Evolutionary conservation across 2,888 invertebrate genomes (phyloP).

Genomic region (Melipona beecheii): DNA sequence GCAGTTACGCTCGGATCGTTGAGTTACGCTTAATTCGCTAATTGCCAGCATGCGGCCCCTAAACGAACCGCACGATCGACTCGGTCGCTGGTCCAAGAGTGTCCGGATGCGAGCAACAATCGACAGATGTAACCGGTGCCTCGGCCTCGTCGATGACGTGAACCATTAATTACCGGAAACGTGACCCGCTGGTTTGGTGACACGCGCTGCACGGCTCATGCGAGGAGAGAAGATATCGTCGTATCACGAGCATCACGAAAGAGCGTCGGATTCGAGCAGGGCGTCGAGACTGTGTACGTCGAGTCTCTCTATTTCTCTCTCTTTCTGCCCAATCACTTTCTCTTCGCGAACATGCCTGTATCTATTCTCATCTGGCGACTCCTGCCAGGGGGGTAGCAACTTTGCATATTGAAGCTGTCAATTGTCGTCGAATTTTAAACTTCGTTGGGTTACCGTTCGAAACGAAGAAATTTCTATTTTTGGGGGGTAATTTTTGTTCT

Average conservation of each 20-base stretch:
- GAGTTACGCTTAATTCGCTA: conserved; percentile 1
- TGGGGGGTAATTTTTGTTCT: too few species aligned
- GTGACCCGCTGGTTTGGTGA: conserved; percentile 74
- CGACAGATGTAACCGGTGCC: conserved; percentile 77
- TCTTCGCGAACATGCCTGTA: conserved; percentile 65
- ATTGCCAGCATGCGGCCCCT: background rate
- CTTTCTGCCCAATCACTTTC: conserved; percentile 78
- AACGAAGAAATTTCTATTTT: too few species aligned
- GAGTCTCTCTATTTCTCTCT: conserved; percentile 45
- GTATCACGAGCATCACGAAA: conserved; percentile 79
- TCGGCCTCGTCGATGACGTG: conserved; percentile 76
- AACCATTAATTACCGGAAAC: conserved; percentile 82
- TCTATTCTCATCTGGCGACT: background rate
- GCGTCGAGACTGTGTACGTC: conserved; percentile 24
- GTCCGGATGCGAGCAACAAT: conserved; percentile 71
- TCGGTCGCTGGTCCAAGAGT: conserved; percentile 19
- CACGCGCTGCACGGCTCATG: conserved; percentile 62
- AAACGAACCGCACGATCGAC: conserved; percentile 22
- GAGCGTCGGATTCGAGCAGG: conserved; percentile 51
- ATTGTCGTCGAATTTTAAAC: too few species aligned
- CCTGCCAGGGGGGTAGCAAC: background rate
- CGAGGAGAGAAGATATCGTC: conserved; percentile 68
- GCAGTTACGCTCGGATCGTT: background rate
- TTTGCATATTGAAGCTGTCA: background rate
- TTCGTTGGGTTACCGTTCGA: too few species aligned